Evolutionary conservation across 2,888 invertebrate genomes (phyloP).

Genomic region (Argyresthia goedartella): DNA sequence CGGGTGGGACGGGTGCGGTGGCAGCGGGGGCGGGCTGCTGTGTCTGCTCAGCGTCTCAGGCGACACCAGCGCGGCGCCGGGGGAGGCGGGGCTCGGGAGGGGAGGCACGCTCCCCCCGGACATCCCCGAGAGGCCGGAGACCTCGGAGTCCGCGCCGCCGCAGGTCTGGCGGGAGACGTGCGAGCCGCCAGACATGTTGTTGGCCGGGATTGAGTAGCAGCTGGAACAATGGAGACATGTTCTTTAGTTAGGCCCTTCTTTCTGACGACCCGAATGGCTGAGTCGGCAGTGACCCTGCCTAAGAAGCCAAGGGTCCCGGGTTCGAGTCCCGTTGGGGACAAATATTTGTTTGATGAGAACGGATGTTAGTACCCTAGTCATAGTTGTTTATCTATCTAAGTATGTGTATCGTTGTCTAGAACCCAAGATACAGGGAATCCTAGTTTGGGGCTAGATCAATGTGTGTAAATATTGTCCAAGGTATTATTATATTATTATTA

Average conservation of each 20-base stretch:
- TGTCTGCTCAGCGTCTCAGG: slow-evolving; percentile 80
- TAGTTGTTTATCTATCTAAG: no score
- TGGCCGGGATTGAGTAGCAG: slow-evolving; percentile 74
- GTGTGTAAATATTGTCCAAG: no score
- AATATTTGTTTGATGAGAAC: no score
- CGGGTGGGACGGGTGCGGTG: slow-evolving; percentile 65
- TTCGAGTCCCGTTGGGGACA: no score
- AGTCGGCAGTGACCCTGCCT: no score
- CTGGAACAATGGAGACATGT: slow-evolving; percentile 34
- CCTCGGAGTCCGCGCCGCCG: slow-evolving; percentile 50
- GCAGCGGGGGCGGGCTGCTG: slow-evolving; percentile 67
- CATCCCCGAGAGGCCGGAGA: slow-evolving; percentile 42
- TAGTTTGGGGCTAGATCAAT: no score
- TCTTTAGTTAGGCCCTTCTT: background rate
- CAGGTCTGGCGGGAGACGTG: slow-evolving; percentile 68
- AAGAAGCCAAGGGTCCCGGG: no score
- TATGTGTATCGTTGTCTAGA: no score
- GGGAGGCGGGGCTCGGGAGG: slow-evolving; percentile 81
- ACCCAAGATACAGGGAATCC: no score
- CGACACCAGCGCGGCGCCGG: slow-evolving; percentile 80
- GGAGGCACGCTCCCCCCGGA: slow-evolving; percentile 67
- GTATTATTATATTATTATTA: no score
- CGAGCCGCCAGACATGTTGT: slow-evolving; percentile 75
- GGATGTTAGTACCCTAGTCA: no score
- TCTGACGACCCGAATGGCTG: no score